Percentiles rank a stretch among this genome's conserved stretches.
Conservation (phyloP, 1,140 invertebrate genomes). For the Bombus consobrinus region DNA sequence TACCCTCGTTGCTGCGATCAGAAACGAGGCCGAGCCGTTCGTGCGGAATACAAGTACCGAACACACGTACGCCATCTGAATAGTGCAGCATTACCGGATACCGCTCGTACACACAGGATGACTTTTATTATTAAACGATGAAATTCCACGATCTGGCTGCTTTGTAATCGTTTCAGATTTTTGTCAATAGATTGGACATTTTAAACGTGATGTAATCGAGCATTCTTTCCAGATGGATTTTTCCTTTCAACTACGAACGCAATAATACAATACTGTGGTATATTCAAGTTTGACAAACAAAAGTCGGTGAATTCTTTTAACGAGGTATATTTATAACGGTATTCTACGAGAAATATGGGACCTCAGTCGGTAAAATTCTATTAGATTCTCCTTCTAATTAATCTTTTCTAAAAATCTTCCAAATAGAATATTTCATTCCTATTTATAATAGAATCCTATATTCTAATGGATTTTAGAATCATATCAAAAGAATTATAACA, state of each 20-base stretch:
- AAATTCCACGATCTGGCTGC: conserved; percentile 5
- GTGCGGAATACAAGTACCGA: background rate
- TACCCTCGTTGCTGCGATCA: background rate
- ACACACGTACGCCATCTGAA: conserved; percentile 3
- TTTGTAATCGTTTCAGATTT: background rate
- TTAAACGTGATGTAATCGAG: background rate
- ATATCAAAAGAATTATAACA: no score
- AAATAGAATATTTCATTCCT: no score
- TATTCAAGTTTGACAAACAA: no score
- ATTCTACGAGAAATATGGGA: no score
- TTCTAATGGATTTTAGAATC: no score
- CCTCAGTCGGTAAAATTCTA: no score
- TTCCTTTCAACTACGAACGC: no score
- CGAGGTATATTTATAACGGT: no score
- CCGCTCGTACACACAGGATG: background rate
- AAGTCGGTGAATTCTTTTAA: background rate
- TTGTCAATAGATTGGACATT: background rate
- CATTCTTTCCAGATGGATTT: background rate
- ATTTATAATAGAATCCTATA: no score
- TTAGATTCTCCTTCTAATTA: no score
- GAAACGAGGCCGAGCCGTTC: conserved; percentile 6
- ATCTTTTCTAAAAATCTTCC: no score
- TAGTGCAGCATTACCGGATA: conserved; percentile 23
- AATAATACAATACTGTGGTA: no score
- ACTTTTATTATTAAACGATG: conserved; percentile 33